Conservation (phyloP, 2,113 vertebrate genomes). For the Gallinago paraguaiae region DNA sequence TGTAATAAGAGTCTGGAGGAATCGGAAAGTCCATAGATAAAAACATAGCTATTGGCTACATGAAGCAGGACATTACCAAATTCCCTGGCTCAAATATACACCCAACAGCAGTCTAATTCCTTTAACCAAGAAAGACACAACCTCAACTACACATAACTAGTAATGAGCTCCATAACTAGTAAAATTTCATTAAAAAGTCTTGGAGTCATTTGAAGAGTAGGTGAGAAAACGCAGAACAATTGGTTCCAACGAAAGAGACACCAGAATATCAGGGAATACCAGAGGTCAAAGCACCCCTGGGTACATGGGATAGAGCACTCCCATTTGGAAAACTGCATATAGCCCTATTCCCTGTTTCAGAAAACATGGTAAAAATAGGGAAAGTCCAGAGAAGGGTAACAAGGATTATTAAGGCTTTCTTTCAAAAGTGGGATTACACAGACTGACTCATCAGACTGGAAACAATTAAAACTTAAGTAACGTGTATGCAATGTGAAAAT, state of each 20-base stretch:
- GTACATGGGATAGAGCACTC: rapidly evolving
- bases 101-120: neutral
- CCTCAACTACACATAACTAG: neutral
- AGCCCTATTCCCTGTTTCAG: neutral
- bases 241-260: neutral
- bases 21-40: neutral
- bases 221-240: neutral
- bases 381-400: neutral
- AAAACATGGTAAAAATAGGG: neutral
- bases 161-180: neutral
- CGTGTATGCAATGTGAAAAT: neutral
- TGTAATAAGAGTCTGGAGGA: neutral
- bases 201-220: neutral
- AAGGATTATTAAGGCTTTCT: neutral
- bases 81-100: neutral
- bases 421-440: neutral
- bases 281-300: neutral
- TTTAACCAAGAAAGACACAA: neutral
- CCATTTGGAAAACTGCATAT: neutral
- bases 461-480: neutral
- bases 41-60: neutral
- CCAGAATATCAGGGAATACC: neutral
- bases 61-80: neutral
- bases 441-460: neutral
- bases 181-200: neutral